Percentiles rank a stretch among this genome's conserved stretches.
Conservation (phyloP, 1,140 invertebrate genomes). For the Megalopta genalis region DNA sequence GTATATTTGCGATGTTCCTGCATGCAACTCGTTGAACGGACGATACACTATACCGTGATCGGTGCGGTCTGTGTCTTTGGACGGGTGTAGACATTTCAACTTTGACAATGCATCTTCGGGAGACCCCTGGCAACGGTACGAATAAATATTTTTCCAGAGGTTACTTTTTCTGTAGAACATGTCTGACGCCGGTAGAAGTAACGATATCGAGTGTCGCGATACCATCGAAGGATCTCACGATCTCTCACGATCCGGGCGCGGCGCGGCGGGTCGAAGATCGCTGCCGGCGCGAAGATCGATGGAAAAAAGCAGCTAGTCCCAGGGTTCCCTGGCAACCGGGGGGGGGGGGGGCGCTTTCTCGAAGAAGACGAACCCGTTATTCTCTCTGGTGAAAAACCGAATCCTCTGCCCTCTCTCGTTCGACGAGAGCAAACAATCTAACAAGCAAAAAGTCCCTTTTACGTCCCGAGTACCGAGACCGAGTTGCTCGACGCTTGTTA, state of each 20-base stretch:
- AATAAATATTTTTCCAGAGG: conserved; percentile 34
- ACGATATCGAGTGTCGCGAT: conserved; percentile 21
- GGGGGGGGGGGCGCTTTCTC: conserved; percentile 14
- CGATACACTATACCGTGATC: too few species aligned
- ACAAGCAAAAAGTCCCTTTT: conserved; percentile 70
- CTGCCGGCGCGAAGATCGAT: background rate
- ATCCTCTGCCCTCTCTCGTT: conserved; percentile 22
- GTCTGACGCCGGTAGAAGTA: background rate
- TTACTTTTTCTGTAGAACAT: background rate
- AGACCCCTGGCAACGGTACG: background rate
- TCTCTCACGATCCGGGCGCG: conserved; percentile 1
- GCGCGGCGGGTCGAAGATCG: conserved; percentile 31
- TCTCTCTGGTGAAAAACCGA: conserved; percentile 28
- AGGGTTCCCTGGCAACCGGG: background rate
- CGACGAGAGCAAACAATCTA: conserved; percentile 71
- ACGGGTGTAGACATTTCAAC: too few species aligned
- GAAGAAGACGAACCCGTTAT: conserved; percentile 31
- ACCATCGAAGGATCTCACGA: conserved; percentile 41
- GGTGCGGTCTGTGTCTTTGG: too few species aligned
- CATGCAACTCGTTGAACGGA: too few species aligned
- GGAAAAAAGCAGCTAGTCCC: conserved; percentile 22
- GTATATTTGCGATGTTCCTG: too few species aligned
- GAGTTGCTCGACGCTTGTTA: conserved; percentile 67
- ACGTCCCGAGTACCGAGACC: conserved; percentile 50
- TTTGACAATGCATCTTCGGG: too few species aligned